phyloP scores from a whole-genome alignment of 2,113 vertebrate species.

The Ceratotherium simum region DNA sequence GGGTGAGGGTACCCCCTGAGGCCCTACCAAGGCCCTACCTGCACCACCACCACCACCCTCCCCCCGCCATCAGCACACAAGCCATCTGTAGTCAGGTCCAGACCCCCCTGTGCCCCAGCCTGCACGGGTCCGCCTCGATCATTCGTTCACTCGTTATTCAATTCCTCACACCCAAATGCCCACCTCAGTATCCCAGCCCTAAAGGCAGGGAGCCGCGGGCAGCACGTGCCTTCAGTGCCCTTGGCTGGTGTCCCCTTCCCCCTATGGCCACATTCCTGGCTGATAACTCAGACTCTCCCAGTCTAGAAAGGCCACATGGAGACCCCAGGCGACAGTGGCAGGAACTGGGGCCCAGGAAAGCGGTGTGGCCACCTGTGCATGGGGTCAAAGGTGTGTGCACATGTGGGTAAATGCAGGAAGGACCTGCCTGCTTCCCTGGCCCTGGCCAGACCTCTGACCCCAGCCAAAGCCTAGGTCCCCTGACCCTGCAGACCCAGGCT shows the following conservation, averaged over 20 bases:
- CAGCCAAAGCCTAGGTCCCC: background rate
- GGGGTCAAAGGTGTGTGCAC: background rate
- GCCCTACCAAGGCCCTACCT: background rate
- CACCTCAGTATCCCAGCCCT: background rate
- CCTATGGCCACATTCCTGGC: background rate
- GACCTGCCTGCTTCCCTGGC: background rate
- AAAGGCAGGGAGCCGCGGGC: background rate
- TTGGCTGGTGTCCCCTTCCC: no score
- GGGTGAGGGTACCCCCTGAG: no score
- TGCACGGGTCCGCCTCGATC: background rate
- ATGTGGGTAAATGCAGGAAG: background rate
- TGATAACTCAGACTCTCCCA: background rate
- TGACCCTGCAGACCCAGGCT: background rate
- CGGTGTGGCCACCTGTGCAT: background rate
- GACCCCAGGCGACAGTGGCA: background rate
- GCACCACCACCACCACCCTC: background rate
- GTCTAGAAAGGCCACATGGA: background rate
- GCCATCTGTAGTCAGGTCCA: background rate
- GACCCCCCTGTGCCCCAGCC: no score
- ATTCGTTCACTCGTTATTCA: background rate
- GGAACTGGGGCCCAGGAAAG: background rate
- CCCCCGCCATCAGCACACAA: background rate
- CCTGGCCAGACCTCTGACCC: background rate
- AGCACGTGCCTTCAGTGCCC: background rate
- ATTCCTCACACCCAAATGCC: no score